These are phyloP conservation scores for Tiliqua scincoides DNA, from an alignment of 2,113 vertebrate genomes.

Conservation along the genomic window DNA sequence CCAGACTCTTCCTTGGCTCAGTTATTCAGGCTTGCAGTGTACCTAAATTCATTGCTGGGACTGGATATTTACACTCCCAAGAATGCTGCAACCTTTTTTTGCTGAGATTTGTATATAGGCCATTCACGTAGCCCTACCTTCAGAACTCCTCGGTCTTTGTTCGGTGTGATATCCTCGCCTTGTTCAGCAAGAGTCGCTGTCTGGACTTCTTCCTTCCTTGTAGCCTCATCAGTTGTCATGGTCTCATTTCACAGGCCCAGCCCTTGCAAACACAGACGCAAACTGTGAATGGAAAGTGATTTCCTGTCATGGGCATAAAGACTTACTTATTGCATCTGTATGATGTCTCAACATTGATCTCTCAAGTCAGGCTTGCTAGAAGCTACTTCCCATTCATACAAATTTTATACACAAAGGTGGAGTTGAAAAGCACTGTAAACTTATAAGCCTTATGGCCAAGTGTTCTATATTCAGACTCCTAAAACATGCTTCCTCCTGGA, in stretches of 20 bases:
- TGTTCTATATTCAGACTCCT: neutral
- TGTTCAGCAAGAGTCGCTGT: constrained; percentile 75
- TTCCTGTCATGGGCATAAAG: neutral
- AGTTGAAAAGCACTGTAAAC: neutral
- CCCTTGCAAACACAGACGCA: constrained; percentile 31
- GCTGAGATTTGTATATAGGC: neutral
- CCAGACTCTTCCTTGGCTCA: neutral
- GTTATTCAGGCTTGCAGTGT: neutral
- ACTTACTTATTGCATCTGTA: neutral
- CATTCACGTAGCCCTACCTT: constrained; percentile 78
- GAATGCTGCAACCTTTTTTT: neutral
- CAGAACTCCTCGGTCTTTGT: constrained; percentile 87
- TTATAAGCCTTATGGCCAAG: neutral
- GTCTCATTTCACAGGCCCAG: constrained; percentile 55
- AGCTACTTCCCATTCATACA: neutral
- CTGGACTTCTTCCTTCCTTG: constrained; percentile 77
- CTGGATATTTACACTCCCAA: neutral
- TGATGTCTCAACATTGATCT: neutral
- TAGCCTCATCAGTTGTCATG: constrained; percentile 91
- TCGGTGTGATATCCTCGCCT: constrained; percentile 86
- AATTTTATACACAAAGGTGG: neutral
- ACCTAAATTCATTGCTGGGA: neutral
- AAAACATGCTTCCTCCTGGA: neutral
- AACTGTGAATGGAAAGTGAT: neutral
- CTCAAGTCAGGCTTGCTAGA: neutral